Evolutionary conservation across 2,797 vertebrate genomes (phyloP), one percentile per base, ranked within the genome.

Genomic region (Galaxias olidus): DNA sequence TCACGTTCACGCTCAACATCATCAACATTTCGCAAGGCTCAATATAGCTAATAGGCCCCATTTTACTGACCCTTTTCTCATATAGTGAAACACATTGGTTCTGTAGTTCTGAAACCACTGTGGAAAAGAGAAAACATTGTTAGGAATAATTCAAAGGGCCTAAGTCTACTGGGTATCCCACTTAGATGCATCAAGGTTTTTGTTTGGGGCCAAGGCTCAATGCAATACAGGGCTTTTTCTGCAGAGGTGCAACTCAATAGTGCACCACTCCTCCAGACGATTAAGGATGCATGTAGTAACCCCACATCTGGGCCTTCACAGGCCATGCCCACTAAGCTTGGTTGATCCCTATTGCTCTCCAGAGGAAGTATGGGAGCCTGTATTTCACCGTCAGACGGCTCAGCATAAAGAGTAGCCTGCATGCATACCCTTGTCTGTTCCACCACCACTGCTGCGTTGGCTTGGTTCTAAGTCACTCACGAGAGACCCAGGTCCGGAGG

Each of bases 261-360:
- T 60, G 61, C 71, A 62, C 60, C 75, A 56, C 67, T 73, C 63
- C 61, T 84, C 66, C 62, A 86, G 79, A 85, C 83, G 76, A 65
- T 81, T 83, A 79, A 80, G 81, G 70, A 81, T 85, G 79, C 80
- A 79, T 85, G 75, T 83, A 81, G 75, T 47, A 68, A 66, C 70
- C 63, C 66, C 18, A 76, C 71, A 42, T 43, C 78, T 59, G 76
- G 81, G 75, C 73, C 80, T 77, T 79, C 78, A 19, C 77, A 73
- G 82, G 88, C 87, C 84, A 78, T 78, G 84, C 76, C 84, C 80
- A 82, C 84, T 91, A 92, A 92, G 88, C 89, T 80, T 9, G 72
- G 74, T 85, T 91, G 90, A 92, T 91, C 90, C 90, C 84, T 59
- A 81, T 86, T 84, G 86, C 87, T 91, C 89, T 91, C 86, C 18